Base-by-base conservation (phyloP, 2,888 invertebrate genomes). In the Tinea trinotella region DNA sequence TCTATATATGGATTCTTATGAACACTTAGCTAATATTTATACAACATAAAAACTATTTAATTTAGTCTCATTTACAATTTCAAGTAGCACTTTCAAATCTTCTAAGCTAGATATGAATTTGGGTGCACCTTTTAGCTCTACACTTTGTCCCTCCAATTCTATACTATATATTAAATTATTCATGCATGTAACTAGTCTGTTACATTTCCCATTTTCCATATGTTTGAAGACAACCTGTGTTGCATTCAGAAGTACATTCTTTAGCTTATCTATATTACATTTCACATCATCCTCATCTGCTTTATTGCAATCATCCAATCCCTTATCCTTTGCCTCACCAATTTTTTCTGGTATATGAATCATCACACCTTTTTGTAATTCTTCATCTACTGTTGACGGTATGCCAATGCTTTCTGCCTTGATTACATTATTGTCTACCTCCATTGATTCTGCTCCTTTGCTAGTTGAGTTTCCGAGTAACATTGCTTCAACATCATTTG, bases 401-500 rank as follows among this genome's bases (percentile, higher is more conserved):
- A 80, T 83, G 15, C 74, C 69, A 2, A 79, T 76, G 6, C 34
- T 13, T 48, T 54, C 30, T 6, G 44, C n/a, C 10, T 46, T 17
- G 6, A 19, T 46, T 7, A 10, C n/a, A 22, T 53, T 53, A 3
- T 57, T 56, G 19, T 56, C 61, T 55, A 62, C 20, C 20, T 58
- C 64, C 53, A 53, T 53, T 19, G 18, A 9, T 40, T 18, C 53
- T 20, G 19, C 12, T 54, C 49, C 40, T 13, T 12, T 53, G 5
- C 61, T 55, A 58, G 66, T 66, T 35, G 69, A 20, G 53, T 82
- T 79, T 9, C 82, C 84, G 30, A 83, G 67, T 10, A 85, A 71
- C 74, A 84, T 85, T 4, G 84, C 82, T 67, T 85, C 85, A 7
- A 84, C 83, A 72, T 85, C 85, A 62, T 70, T 81, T 2, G 82